Percentiles rank a stretch among this genome's conserved stretches.
These are phyloP conservation scores for Lepidonotus clava DNA, from an alignment of 2,888 invertebrate genomes.

Conservation along the genomic window DNA sequence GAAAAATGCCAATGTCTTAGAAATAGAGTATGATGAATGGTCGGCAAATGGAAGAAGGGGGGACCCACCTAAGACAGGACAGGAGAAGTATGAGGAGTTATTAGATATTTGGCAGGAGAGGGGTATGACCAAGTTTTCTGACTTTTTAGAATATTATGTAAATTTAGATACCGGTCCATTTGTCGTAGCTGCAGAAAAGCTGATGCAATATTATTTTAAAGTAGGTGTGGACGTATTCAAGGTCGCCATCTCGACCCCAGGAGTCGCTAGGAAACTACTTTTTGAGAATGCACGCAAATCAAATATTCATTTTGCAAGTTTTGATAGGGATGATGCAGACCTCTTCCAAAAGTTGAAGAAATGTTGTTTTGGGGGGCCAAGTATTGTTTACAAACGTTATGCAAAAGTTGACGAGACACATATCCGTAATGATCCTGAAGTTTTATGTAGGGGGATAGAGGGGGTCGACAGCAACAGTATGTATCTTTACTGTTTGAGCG, in stretches of 20 bases:
- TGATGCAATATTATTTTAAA: neutral
- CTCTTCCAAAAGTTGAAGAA: no score
- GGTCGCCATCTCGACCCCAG: slow-evolving; percentile 13
- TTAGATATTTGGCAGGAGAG: neutral
- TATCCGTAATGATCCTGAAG: slow-evolving; percentile 3
- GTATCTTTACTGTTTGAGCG: neutral
- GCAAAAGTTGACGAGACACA: neutral
- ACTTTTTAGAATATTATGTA: slow-evolving; percentile 23
- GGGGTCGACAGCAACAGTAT: neutral
- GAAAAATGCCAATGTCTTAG: neutral
- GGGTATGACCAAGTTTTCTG: neutral
- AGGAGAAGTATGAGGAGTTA: neutral
- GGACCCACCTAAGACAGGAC: neutral
- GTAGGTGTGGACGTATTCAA: slow-evolving; percentile 41
- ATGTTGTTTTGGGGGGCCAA: slow-evolving; percentile 13
- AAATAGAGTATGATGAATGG: neutral
- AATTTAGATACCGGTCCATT: slow-evolving; percentile 34
- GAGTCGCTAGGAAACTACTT: neutral
- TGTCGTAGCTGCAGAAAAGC: slow-evolving; percentile 21
- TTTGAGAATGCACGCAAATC: neutral
- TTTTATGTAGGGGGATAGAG: neutral
- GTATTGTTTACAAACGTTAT: neutral
- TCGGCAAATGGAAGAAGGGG: neutral
- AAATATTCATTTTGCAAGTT: neutral
- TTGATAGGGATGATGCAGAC: no score